Percentiles rank a stretch among this genome's conserved stretches.
phyloP scores from a whole-genome alignment of 2,888 invertebrate genomes.

The Amitus sp. region DNA sequence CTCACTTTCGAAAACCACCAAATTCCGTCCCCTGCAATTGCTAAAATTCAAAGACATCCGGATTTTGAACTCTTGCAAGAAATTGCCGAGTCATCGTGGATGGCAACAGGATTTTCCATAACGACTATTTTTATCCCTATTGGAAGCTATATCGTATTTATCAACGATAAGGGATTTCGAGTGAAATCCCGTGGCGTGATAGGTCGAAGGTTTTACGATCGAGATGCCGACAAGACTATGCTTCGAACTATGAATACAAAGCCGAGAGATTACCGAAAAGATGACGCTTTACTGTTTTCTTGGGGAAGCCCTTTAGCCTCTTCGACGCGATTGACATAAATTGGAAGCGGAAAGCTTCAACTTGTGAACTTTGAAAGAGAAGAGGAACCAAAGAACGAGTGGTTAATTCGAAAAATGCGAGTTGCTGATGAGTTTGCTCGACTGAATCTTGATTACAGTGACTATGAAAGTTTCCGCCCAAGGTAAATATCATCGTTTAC shows the following conservation, averaged over 20 bases:
- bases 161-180: slow-evolving; percentile 49
- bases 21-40: too few species aligned
- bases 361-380: slow-evolving; percentile 4
- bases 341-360: slow-evolving; percentile 6
- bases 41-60: too few species aligned
- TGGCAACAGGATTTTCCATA: background rate
- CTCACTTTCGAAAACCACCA: too few species aligned
- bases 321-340: slow-evolving; percentile 18
- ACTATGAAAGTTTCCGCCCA: slow-evolving; percentile 28
- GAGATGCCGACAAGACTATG: slow-evolving; percentile 42
- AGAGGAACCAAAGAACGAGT: slow-evolving; percentile 22
- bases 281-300: slow-evolving; percentile 25
- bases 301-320: slow-evolving; percentile 9
- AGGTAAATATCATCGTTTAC: slow-evolving; percentile 27
- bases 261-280: slow-evolving; percentile 25
- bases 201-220: slow-evolving; percentile 46
- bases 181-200: slow-evolving; percentile 43
- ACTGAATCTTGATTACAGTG: slow-evolving; percentile 33
- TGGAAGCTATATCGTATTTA: slow-evolving; percentile 47
- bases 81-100: too few species aligned
- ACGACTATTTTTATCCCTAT: slow-evolving; percentile 47
- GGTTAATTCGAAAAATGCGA: slow-evolving; percentile 24
- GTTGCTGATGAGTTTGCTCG: slow-evolving; percentile 26
- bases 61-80: too few species aligned
- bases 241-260: slow-evolving; percentile 38